A percentile compares a stretch with the other conserved stretches of the same genome.
These are phyloP conservation scores for Hydrolagus colliei DNA, from an alignment of 2,797 vertebrate species.

Conservation along the genomic window DNA sequence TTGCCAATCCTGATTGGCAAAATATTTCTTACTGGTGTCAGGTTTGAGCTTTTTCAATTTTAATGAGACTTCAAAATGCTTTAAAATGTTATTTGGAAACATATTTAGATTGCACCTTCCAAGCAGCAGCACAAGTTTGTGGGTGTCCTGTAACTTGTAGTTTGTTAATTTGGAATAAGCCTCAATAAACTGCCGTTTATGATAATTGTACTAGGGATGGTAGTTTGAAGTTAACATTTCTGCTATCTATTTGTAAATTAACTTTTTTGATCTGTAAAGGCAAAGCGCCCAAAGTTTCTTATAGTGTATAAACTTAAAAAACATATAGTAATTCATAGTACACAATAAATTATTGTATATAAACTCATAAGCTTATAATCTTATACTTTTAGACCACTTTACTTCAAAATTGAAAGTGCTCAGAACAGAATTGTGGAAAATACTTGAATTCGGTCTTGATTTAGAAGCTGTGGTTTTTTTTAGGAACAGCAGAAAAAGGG, in stretches of 20 bases:
- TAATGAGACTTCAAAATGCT: background rate
- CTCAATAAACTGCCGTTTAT: background rate
- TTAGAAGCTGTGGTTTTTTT: too few species aligned
- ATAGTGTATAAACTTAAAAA: too few species aligned
- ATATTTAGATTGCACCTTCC: background rate
- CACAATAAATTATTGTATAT: too few species aligned
- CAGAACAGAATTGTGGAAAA: too few species aligned
- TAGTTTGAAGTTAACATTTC: background rate
- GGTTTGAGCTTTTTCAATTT: background rate
- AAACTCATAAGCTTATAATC: too few species aligned
- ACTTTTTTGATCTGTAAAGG: background rate
- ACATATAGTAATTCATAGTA: too few species aligned
- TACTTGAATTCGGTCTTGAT: too few species aligned
- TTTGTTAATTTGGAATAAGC: background rate
- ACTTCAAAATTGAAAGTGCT: too few species aligned
- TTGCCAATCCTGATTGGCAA: background rate
- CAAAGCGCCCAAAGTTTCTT: background rate
- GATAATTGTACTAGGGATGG: background rate
- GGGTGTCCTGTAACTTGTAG: background rate
- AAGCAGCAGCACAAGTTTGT: background rate
- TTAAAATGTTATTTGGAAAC: background rate
- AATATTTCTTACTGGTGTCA: background rate
- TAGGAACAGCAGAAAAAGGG: too few species aligned
- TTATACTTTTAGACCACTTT: too few species aligned
- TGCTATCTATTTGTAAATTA: background rate